Percentiles rank a stretch among this genome's conserved stretches.
Evolutionary conservation across 2,888 invertebrate species (phyloP).

Genomic region (Dromius quadrimaculatus): DNA sequence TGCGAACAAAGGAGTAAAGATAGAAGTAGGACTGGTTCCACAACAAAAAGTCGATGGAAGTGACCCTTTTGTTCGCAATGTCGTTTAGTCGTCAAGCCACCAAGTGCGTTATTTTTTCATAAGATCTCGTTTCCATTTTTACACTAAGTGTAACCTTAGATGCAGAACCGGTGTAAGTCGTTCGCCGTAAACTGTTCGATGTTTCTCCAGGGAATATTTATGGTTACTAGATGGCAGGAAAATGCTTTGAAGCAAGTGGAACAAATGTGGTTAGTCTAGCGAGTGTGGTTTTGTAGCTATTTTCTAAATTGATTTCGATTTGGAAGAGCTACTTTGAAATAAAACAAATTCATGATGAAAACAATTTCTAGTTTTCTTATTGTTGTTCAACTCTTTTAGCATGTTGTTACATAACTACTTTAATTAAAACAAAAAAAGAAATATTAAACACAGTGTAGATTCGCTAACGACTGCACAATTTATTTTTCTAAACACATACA

Average conservation of each 20-base stretch:
- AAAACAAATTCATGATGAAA: too few species aligned
- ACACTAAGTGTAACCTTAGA: slow-evolving; percentile 30
- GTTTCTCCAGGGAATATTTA: slow-evolving; percentile 3
- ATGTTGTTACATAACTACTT: too few species aligned
- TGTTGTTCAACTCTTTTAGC: too few species aligned
- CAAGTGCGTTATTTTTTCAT: slow-evolving; percentile 8
- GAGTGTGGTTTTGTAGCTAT: slow-evolving; percentile 5
- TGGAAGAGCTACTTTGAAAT: too few species aligned
- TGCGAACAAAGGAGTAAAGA: background rate
- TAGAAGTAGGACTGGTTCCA: slow-evolving; percentile 7
- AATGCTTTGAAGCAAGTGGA: slow-evolving; percentile 17
- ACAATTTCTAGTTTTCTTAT: too few species aligned
- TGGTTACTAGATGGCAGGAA: background rate
- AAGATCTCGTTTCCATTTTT: slow-evolving; percentile 24
- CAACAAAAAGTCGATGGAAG: background rate
- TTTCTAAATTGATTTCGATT: slow-evolving; percentile 28
- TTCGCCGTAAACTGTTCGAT: too few species aligned
- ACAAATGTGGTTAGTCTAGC: too few species aligned
- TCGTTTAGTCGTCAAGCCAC: background rate
- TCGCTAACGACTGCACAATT: too few species aligned
- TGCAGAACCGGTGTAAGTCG: slow-evolving; percentile 29
- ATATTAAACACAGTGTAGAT: too few species aligned
- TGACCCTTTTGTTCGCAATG: slow-evolving; percentile 23
- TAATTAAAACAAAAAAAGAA: too few species aligned
- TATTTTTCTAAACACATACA: too few species aligned